Base-by-base conservation (phyloP, 35 echinoderm and acorn worm species). In the Lytechinus pictus region DNA sequence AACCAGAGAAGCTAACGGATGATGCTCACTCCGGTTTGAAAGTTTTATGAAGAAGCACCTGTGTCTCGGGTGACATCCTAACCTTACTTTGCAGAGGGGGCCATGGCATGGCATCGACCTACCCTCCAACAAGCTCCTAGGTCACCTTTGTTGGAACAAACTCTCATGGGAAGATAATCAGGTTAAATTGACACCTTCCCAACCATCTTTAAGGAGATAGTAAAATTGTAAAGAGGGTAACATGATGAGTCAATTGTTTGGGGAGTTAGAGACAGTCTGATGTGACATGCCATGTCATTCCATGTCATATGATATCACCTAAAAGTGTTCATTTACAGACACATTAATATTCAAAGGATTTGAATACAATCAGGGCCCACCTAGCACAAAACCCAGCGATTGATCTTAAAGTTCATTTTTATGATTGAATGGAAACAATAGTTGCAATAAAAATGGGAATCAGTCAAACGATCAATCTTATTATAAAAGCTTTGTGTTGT, bases 141-240 rank as follows among this genome's bases (percentile, higher is more conserved):
- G 66, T 79, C 66, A 79, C 66, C 66, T n/a, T 24, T 79, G 66
- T 79, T 5, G 16, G n/a, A 79, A 24, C 6, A 24, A 79, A 16
- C 66, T 79, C 66, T 79, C 66, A n/a, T 24, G 21, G 66, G 66
- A 79, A 79, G 66, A 79, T 79, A 79, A 79, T 79, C 66, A 79
- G 66, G 66, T 79, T 79, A 79, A 79, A 79, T 79, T 79, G 66
- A 79, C 66, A 79, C 66, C 66, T 79, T 79, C 66, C 14, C 66
- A 8, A 24, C 66, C 66, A 79, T 58, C 56, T 9, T 79, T 79
- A n/a, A 79, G 66, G 21, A 79, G 66, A 79, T 16, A 79, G 66
- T n/a, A 19, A 79, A 71, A 79, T 79, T 14, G 66, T 24, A 24
- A 79, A 79, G 21, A 79, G 16, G 21, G 66, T 79, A 79, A 79